Conservation (phyloP, 1,140 invertebrate species). For the Diploscapter pachys region DNA sequence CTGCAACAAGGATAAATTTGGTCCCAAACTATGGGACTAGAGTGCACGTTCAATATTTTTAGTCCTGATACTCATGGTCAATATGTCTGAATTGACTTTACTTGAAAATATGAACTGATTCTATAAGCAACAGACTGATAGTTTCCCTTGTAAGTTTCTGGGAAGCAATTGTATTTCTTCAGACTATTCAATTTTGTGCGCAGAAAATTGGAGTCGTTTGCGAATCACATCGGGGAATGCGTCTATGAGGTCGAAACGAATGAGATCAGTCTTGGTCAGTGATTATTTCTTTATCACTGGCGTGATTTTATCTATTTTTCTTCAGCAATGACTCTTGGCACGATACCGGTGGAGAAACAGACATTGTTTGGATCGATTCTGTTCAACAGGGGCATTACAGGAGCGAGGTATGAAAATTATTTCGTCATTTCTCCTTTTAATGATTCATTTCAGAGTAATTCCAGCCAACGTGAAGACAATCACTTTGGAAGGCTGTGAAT, state of each 20-base stretch:
- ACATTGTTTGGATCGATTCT: conserved; percentile 37
- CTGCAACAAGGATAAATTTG: no score
- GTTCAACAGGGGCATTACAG: conserved; percentile 35
- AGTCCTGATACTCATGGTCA: no score
- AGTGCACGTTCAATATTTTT: no score
- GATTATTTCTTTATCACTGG: no score
- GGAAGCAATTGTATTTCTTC: not conserved
- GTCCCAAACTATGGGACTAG: no score
- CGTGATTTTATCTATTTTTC: conserved; percentile 4
- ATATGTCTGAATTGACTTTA: no score
- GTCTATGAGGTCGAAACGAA: conserved; percentile 35
- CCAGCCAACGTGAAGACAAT: conserved; percentile 8
- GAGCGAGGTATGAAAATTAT: conserved; percentile 24
- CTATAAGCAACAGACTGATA: no score
- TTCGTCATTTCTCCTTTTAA: no score
- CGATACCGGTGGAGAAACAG: conserved; percentile 34
- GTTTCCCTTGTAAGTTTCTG: no score
- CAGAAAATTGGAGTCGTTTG: conserved; percentile 27
- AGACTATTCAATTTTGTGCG: conserved; percentile 20
- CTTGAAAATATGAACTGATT: no score
- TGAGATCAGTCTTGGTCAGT: conserved; percentile 22
- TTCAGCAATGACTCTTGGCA: conserved; percentile 34
- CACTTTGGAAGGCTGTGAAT: conserved; percentile 28
- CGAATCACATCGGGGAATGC: conserved; percentile 32
- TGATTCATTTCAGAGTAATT: conserved; percentile 30